A percentile compares a stretch with the other conserved stretches of the same genome.
Conservation (phyloP, 2,797 vertebrate genomes). For the Cryptoblepharus egeriae region DNA sequence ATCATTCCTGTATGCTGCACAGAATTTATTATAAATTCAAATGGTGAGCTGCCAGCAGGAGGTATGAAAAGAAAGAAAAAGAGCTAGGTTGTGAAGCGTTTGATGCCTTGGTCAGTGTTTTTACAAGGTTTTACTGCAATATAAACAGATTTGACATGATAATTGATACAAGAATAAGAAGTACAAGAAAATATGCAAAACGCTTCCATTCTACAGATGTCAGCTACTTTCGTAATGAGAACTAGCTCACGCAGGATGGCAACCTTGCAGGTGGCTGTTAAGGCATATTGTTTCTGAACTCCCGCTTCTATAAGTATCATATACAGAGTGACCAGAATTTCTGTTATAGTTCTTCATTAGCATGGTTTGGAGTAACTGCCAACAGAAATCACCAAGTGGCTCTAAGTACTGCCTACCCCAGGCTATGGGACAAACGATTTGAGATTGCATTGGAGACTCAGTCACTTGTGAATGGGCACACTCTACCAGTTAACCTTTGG, state of each 20-base stretch:
- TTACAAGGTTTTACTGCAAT: conserved; percentile 16
- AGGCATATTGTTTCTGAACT: too few species aligned
- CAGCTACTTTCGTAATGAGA: background rate
- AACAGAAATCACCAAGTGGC: background rate
- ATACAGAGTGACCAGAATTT: background rate
- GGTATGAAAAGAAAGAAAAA: conserved; percentile 39
- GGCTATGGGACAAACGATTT: background rate
- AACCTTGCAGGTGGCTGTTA: accelerated
- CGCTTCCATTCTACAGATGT: conserved; percentile 35
- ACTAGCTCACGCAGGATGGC: background rate
- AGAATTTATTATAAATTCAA: conserved; percentile 41
- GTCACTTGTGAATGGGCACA: background rate
- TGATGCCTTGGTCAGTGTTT: conserved; percentile 24
- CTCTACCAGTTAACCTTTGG: background rate
- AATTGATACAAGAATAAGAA: conserved; percentile 22
- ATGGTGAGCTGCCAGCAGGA: conserved; percentile 44
- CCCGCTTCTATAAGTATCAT: background rate
- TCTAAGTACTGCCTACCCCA: background rate
- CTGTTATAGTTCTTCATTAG: background rate
- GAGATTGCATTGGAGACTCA: background rate
- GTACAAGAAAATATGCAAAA: conserved; percentile 19
- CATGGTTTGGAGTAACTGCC: background rate
- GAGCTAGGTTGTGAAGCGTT: background rate
- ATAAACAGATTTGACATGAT: conserved; percentile 30
- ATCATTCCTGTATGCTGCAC: conserved; percentile 4